Conservation (phyloP, 2,888 invertebrate species). For the Halictus quadricinctus region DNA sequence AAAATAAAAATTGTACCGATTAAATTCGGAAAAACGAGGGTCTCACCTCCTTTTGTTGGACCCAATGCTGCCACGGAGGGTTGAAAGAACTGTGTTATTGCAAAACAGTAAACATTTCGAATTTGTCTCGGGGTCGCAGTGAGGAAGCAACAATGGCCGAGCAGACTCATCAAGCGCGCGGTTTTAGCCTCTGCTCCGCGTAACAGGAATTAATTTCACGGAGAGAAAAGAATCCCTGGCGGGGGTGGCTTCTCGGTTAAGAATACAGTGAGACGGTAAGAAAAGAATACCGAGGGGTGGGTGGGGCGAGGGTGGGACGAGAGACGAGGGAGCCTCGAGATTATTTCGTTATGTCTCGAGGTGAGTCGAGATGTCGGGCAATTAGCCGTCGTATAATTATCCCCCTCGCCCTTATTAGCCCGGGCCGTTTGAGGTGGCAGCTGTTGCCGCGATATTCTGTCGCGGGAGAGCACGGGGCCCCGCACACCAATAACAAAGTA, state of each 20-base stretch:
- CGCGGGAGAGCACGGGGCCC: conserved; percentile 26
- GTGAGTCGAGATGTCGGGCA: conserved; percentile 69
- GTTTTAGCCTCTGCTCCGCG: conserved; percentile 54
- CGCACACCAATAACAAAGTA: conserved; percentile 53
- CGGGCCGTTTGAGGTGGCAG: conserved; percentile 53
- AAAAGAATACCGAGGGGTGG: conserved; percentile 29
- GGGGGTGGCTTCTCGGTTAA: conserved; percentile 63
- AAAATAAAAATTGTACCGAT: no score
- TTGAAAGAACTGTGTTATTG: no score
- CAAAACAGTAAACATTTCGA: conserved; percentile 28
- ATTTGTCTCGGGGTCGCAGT: conserved; percentile 28
- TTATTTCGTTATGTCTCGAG: conserved; percentile 74
- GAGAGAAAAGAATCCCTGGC: conserved; percentile 60
- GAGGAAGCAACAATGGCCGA: conserved; percentile 51
- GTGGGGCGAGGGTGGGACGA: background rate
- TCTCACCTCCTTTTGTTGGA: no score
- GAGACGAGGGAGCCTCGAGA: conserved; percentile 53
- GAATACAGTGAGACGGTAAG: conserved; percentile 48
- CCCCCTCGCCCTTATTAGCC: conserved; percentile 64
- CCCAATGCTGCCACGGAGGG: no score
- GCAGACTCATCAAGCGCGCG: conserved; percentile 57
- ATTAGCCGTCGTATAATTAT: conserved; percentile 77
- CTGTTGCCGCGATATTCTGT: conserved; percentile 54
- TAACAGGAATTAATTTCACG: conserved; percentile 70
- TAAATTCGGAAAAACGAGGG: no score